phyloP scores from a whole-genome alignment of 2,888 invertebrate species.

The Caenorhabditis panamensis region DNA sequence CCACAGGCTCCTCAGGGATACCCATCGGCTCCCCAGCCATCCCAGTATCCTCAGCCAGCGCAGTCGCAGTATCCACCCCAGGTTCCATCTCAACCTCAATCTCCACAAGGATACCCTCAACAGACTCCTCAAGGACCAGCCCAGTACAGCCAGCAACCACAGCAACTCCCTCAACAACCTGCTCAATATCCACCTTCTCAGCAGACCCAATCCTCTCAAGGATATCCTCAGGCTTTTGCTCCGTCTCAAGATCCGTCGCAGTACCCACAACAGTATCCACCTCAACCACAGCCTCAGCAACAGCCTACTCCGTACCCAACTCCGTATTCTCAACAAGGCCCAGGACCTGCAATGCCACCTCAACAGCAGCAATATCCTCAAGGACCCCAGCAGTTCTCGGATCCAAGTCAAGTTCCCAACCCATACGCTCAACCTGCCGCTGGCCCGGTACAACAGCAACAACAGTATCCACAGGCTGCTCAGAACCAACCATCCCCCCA shows the following conservation, averaged over 20 bases:
- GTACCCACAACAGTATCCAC: neutral
- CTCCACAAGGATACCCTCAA: constrained; percentile 2
- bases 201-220: neutral
- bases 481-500: constrained; percentile 9
- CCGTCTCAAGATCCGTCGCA: neutral
- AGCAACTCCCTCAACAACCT: constrained; percentile 7
- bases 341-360: neutral
- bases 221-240: constrained; percentile 3
- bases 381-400: neutral
- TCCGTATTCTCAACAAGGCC: constrained; percentile 6
- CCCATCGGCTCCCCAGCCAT: constrained; percentile 1
- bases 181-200: constrained; percentile 2
- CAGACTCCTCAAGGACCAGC: constrained; percentile 1
- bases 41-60: constrained; percentile 6
- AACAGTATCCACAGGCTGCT: constrained; percentile 16
- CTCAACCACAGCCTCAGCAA: neutral
- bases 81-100: neutral
- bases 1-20: constrained; percentile 23
- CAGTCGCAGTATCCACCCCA: constrained; percentile 1
- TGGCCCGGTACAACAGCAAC: constrained; percentile 2
- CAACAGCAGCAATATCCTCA: constrained; percentile 9
- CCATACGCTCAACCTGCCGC: neutral
- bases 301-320: no score
- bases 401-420: neutral
- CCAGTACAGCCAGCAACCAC: constrained; percentile 4